Conservation (phyloP, 2,113 vertebrate genomes). For the Hippocampus barbouri region DNA sequence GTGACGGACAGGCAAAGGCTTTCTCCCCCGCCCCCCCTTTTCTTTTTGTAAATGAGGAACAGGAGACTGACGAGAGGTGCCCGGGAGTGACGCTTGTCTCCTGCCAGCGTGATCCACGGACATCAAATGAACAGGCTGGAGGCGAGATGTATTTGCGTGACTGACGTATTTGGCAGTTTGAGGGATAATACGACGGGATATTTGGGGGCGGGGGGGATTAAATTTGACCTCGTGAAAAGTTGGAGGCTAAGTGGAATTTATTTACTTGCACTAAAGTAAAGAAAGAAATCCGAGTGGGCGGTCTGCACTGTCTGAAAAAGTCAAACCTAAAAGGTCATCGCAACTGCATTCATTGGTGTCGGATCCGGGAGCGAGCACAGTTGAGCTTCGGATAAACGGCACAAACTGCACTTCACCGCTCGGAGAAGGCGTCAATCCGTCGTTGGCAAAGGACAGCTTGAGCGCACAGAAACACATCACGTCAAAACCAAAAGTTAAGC, state of each 20-base stretch:
- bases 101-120: slow-evolving; percentile 1
- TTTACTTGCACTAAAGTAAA: too few species aligned
- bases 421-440: too few species aligned
- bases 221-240: background rate
- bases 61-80: slow-evolving; percentile 25
- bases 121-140: background rate
- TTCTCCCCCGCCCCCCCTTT: background rate
- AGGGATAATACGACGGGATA: background rate
- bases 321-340: background rate
- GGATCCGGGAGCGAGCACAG: too few species aligned
- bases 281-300: background rate
- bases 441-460: too few species aligned
- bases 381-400: background rate
- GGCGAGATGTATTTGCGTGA: background rate
- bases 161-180: background rate
- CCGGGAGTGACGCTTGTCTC: slow-evolving; percentile 3
- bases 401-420: background rate
- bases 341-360: background rate
- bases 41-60: slow-evolving; percentile 32
- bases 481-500: too few species aligned
- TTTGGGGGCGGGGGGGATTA: background rate
- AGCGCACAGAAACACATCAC: too few species aligned
- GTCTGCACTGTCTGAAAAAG: background rate
- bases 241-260: background rate
- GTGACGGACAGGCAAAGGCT: slow-evolving; percentile 29